Conservation (phyloP, 2,888 invertebrate species). For the Uropetala carovei region DNA sequence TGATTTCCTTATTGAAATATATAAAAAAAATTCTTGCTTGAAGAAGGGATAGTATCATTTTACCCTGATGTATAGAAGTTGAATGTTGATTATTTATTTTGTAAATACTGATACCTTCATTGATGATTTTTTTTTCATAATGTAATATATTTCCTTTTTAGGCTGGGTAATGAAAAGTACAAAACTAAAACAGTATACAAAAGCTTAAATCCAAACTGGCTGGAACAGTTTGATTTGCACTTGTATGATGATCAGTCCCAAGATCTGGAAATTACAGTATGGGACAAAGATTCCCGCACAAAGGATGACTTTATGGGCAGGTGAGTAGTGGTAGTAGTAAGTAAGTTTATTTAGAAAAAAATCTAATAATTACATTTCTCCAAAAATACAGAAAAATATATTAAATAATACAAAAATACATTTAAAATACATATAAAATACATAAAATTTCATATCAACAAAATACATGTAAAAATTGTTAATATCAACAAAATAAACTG, state of each 20-base stretch:
- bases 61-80: no score
- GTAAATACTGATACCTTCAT: background rate
- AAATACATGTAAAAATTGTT: no score
- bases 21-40: background rate
- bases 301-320: conserved; percentile 92
- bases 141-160: conserved; percentile 72
- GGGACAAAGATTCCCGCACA: conserved; percentile 91
- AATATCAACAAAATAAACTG: no score
- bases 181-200: conserved; percentile 94
- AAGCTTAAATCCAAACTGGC: conserved; percentile 92
- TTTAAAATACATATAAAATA: no score
- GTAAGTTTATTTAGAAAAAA: no score
- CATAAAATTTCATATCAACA: no score
- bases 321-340: no score
- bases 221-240: conserved; percentile 98
- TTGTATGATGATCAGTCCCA: conserved; percentile 96
- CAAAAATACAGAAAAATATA: no score
- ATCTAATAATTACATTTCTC: no score
- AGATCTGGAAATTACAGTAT: conserved; percentile 92
- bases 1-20: background rate
- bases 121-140: background rate
- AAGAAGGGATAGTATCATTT: no score
- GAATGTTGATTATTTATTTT: no score
- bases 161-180: conserved; percentile 97
- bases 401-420: no score